Evolutionary conservation across 2,888 invertebrate genomes (phyloP).

Genomic region (Drosophila nigritarsus): DNA sequence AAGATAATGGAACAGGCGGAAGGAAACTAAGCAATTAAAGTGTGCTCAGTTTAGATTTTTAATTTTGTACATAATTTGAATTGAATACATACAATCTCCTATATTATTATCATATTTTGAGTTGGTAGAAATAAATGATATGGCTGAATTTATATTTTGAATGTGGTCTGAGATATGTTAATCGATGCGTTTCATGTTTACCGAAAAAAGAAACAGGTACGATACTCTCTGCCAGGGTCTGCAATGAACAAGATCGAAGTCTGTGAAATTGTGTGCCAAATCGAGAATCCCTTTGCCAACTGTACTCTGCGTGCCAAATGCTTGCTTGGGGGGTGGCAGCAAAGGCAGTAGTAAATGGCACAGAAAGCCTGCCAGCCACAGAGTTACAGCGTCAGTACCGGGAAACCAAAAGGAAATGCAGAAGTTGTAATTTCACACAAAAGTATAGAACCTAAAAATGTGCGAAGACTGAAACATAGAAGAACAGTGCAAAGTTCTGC

Average conservation of each 20-base stretch:
- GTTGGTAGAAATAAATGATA: not conserved
- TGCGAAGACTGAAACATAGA: conserved; percentile 56
- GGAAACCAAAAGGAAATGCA: conserved; percentile 71
- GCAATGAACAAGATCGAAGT: conserved; percentile 9
- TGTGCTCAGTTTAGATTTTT: not conserved
- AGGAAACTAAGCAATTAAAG: not conserved
- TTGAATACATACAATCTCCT: too few relatives aligned
- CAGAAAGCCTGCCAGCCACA: conserved; percentile 46
- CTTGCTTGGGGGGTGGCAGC: conserved; percentile 61
- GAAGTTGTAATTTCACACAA: conserved; percentile 80
- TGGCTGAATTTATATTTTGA: not conserved
- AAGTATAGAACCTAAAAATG: conserved; percentile 74
- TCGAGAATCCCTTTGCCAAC: conserved; percentile 66
- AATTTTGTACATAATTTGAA: not conserved
- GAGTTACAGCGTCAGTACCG: conserved; percentile 13
- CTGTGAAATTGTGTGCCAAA: conserved; percentile 61
- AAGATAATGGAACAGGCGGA: not conserved
- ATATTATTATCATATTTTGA: not conserved
- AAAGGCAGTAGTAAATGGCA: conserved; percentile 41
- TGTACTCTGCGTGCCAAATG: conserved; percentile 75
- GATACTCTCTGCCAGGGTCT: not conserved
- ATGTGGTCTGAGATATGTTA: not conserved
- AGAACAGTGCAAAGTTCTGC: conserved; percentile 43
- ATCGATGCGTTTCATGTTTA: not conserved
- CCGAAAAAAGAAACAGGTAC: not conserved